phyloP scores from a whole-genome alignment of 2,113 vertebrate genomes.

The Morone chrysops region DNA sequence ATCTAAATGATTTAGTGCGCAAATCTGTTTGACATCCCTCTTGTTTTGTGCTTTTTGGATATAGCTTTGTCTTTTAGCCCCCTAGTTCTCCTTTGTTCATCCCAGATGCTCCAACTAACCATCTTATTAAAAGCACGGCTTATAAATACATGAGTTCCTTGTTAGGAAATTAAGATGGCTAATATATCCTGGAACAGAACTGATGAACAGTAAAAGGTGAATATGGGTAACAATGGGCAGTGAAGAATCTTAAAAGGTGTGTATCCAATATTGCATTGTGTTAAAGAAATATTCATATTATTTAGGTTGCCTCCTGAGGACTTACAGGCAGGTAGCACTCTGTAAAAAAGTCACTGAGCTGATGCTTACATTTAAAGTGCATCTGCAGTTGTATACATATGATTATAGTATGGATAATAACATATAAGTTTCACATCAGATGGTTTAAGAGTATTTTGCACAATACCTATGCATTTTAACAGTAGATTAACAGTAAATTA shows the following conservation, averaged over 20 bases:
- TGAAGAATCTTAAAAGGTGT: background rate
- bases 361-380: too few relatives aligned
- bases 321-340: background rate
- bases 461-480: background rate
- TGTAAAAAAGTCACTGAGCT: background rate
- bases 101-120: background rate
- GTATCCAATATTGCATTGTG: background rate
- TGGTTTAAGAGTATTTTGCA: background rate
- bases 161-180: constrained; percentile 22
- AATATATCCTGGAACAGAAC: constrained; percentile 14
- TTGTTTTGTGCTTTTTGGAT: constrained; percentile 12
- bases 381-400: background rate
- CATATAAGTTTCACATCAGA: background rate
- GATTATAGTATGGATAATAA: background rate
- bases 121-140: constrained; percentile 11
- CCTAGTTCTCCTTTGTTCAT: constrained; percentile 2
- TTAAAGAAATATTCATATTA: background rate
- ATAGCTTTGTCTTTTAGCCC: background rate
- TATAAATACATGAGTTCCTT: constrained; percentile 16
- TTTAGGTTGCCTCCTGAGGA: background rate
- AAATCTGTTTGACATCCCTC: background rate
- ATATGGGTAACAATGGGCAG: background rate
- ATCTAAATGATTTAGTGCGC: constrained; percentile 1
- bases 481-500: background rate
- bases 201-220: background rate